Base-by-base conservation (phyloP, 2,888 invertebrate species). In the Watsonalla binaria region DNA sequence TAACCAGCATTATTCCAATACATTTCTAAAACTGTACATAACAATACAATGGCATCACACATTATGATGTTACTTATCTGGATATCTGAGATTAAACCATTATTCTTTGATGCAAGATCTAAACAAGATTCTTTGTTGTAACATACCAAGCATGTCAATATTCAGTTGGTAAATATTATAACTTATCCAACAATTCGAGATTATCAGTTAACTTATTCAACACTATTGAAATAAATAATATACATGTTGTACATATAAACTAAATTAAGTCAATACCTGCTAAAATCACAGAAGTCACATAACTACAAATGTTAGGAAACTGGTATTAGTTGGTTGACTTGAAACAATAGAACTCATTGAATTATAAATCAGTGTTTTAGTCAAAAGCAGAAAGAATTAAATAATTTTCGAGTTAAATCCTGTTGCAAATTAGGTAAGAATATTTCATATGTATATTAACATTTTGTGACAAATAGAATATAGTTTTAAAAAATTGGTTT, bases 211-310 rank as follows among this genome's bases (percentile, higher is more conserved):
- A 42, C 42, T 46, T 35, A 49, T 24, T 42, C 45, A 51, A 54
- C 51, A 51, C 54, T 52, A 53, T 56, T 47, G 67, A 72, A 65
- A 66, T 49, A 56, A 47, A 59, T 61, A 61, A 65, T 37, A 35
- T 48, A 48, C 48, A 60, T 35, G 15, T 15, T 48, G 46, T 55
- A 54, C 51, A 51, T 47, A 54, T 51, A 51, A 51, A 54, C 34
- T 59, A 55, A 60, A 54, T 58, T 49, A 59, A 57, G 63, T 55
- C 69, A 73, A 68, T 76, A 75, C 72, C 66, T 65, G 63, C 72
- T 74, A 76, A 67, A 63, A 80, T 80, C 80, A 80, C 80, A 80
- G 79, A 74, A 77, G 66, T 71, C 53, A 67, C 69, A 68, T 64
- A 63, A 70, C 56, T 57, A 46, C 45, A 42, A 54, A 56, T 57